Evolutionary conservation across 2,888 invertebrate genomes (phyloP).

Genomic region (Axea sp.): DNA sequence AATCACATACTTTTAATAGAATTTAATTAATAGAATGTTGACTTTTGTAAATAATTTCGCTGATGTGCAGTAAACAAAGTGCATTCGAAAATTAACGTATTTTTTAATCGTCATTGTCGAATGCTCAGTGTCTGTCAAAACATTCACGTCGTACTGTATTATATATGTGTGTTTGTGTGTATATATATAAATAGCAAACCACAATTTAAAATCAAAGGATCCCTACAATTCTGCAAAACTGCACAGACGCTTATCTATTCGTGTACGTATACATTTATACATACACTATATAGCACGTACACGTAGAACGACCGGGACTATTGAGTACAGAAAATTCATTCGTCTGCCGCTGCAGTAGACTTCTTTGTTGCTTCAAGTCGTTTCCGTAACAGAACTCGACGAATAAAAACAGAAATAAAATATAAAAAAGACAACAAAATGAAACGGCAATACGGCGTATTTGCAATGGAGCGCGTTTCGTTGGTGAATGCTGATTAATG

Average conservation of each 20-base stretch:
- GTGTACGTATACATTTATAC: conserved; percentile 9
- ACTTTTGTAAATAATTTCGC: too few relatives aligned
- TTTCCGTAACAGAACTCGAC: conserved; percentile 37
- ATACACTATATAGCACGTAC: conserved; percentile 19
- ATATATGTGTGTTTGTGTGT: too few relatives aligned
- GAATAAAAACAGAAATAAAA: conserved; percentile 43
- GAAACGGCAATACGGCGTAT: conserved; percentile 22
- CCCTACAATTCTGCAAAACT: conserved; percentile 26
- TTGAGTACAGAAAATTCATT: conserved; percentile 56
- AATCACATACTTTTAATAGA: too few relatives aligned
- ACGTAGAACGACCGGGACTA: conserved; percentile 27
- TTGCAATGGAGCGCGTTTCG: conserved; percentile 9
- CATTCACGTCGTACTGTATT: conserved; percentile 11
- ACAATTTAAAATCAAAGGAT: conserved; percentile 42
- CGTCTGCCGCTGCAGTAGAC: conserved; percentile 47
- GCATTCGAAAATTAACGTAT: conserved; percentile 9
- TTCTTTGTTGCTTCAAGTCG: conserved; percentile 58
- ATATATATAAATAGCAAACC: conserved; percentile 19
- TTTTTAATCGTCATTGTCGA: conserved; percentile 2
- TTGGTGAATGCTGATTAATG: conserved; percentile 53
- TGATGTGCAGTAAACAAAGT: too few relatives aligned
- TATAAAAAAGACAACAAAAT: conserved; percentile 8
- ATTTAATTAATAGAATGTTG: too few relatives aligned
- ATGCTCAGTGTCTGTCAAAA: conserved; percentile 14
- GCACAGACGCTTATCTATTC: conserved; percentile 22